Evolutionary conservation across 2,797 vertebrate species (phyloP), one percentile per base, ranked within the genome.

Genomic region (Limosa lapponica): DNA sequence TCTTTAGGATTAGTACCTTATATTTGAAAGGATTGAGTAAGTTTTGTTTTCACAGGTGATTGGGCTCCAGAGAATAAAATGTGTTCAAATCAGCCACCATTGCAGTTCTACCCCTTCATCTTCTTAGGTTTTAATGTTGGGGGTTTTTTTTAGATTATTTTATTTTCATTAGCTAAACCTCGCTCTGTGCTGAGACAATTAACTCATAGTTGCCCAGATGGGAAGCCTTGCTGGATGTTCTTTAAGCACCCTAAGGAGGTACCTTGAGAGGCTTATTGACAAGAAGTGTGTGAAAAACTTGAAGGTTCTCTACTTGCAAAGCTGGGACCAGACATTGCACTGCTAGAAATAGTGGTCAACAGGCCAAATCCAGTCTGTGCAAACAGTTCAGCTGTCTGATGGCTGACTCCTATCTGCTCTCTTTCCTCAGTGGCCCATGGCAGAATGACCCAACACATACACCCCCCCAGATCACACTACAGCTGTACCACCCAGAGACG

Each of bases 281-380:
- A 87, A 1, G 1, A 87, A 1, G 1, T 4, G 4, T 18, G 5
- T 34, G 9, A 14, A 65, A 51, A 84, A 13, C 2, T 25, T 69
- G 28, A 2, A 5, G 3, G 4, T 61, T 81, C 10, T 79, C 18
- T 44, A 5, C 46, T 39, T 66, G 20, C 16, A 69, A 75, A 75
- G 24, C 0, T 10, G 14, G 11, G 39, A 78, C 12, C 23, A 70
- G 57, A 37, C 3, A 55, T 8, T 11, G 1, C 1, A 0, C 19
- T 3, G 0, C 66, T 52, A 20, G 61, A 48, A 74, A 67, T 18
- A 87, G 25, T 2, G 8, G 30, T 39, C 15, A 17, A 1, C 2
- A 8, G 17, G 23, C 37, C 55, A 75, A 39, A 82, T 43, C 20
- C 44, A 49, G 16, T 13, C 37, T 54, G 13, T 20, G 30, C 32